Base-by-base conservation (phyloP, 1,140 invertebrate genomes). In the Atopsyche davidsoni region DNA sequence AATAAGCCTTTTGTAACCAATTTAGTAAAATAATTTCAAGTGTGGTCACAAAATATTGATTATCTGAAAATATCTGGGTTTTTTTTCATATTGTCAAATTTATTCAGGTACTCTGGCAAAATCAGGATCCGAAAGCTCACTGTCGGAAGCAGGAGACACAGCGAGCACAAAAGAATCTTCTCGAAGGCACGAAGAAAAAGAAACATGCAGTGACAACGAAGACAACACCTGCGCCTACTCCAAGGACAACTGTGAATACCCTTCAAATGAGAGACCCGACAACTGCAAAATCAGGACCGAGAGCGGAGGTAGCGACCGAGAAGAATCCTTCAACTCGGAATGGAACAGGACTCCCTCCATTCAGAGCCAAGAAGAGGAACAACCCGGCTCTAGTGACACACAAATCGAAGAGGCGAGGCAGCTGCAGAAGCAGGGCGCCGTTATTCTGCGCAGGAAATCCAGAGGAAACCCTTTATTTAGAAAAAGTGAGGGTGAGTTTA, bases 81-180 rank as follows among this genome's bases (percentile, higher is more conserved):
- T n/a, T n/a, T n/a, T n/a, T n/a, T n/a, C n/a, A n/a, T n/a, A n/a
- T n/a, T n/a, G n/a, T n/a, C n/a, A n/a, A n/a, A n/a, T n/a, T n/a
- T 42, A 45, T 55, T 31, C 21, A 57, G 42, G 39, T 25, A 21
- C 45, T 39, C 64, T 87, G 43, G 77, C 75, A 25, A 92, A 91
- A 69, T 90, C 87, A 56, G 86, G 81, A 4, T 91, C 87, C 1
- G 89, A 91, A 59, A 91, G 87, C 58, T 91, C 87, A 60, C 70
- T 92, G 35, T 90, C 88, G 0, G 89, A 91, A 58, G 79, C 71
- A 63, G 70, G 78, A 53, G 75, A 79, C 32, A 73, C 77, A 16
- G 76, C 78, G 43, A 85, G 80, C 60, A 69, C 78, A 11, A 85
- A 85, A 59, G 83, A 87, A 59, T 83, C 83, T 3, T 74, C 76